These are phyloP conservation scores for Parochlus steinenii DNA, from an alignment of 2,888 invertebrate genomes.

Conservation along the genomic window DNA sequence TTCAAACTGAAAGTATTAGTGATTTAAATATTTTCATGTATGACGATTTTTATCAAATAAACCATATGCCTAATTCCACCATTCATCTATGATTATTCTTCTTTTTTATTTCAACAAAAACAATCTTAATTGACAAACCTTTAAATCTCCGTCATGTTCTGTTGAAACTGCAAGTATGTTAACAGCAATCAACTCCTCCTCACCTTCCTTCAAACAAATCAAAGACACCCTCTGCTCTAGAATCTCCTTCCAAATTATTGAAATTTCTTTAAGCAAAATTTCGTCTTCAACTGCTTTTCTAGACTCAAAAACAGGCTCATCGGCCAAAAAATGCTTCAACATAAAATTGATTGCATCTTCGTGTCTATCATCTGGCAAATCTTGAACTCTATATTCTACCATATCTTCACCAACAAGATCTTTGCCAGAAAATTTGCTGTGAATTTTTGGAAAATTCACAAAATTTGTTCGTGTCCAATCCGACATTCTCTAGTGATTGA, in stretches of 20 bases:
- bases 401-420: background rate
- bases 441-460: too few relatives aligned
- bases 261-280: background rate
- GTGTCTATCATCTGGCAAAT: background rate
- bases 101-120: too few relatives aligned
- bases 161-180: too few relatives aligned
- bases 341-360: slow-evolving; percentile 4
- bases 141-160: too few relatives aligned
- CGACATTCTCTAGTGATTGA: too few relatives aligned
- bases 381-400: background rate
- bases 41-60: too few relatives aligned
- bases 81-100: too few relatives aligned
- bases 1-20: slow-evolving; percentile 3
- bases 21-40: too few relatives aligned
- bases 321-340: slow-evolving; percentile 1
- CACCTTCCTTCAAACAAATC: slow-evolving; percentile 2
- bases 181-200: slow-evolving; percentile 1
- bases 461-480: too few relatives aligned
- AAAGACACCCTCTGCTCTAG: slow-evolving; percentile 4
- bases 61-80: too few relatives aligned
- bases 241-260: background rate
- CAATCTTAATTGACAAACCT: too few relatives aligned
- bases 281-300: background rate
- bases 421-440: too few relatives aligned
- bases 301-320: background rate